These are phyloP conservation scores for Scaptomyza graminum DNA, from an alignment of 1,140 invertebrate species.

Conservation along the genomic window DNA sequence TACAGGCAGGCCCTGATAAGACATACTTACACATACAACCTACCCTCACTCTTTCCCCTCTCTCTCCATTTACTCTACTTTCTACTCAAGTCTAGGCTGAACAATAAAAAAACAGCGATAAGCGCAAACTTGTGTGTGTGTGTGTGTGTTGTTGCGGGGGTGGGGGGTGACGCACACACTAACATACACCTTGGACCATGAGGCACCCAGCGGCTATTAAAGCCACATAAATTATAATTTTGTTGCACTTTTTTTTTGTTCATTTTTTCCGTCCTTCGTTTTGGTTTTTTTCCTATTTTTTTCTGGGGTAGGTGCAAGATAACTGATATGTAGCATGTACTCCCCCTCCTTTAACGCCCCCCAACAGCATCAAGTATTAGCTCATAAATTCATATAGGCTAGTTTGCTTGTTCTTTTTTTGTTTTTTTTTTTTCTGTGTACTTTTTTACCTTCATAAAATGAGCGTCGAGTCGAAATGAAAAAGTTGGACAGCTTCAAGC, in stretches of 20 bases:
- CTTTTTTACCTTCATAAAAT: conserved; percentile 40
- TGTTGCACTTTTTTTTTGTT: conserved; percentile 66
- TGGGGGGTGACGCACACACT: neutral
- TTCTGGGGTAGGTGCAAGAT: neutral
- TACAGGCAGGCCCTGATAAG: conserved; percentile 73
- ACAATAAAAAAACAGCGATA: conserved; percentile 52
- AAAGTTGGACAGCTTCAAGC: conserved; percentile 54
- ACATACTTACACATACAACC: conserved; percentile 48
- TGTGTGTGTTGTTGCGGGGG: conserved; percentile 2
- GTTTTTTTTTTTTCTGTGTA: neutral
- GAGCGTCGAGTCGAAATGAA: conserved; percentile 15
- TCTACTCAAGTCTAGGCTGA: conserved; percentile 1
- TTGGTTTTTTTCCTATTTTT: neutral
- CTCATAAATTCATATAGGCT: conserved; percentile 79
- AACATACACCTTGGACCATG: conserved; percentile 27
- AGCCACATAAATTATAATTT: conserved; percentile 83
- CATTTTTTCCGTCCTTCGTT: neutral
- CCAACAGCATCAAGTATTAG: conserved; percentile 16
- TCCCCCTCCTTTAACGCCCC: conserved; percentile 21
- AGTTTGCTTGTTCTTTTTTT: conserved; percentile 50
- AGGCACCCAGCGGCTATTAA: conserved; percentile 72
- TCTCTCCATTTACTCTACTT: conserved; percentile 5
- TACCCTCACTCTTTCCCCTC: conserved; percentile 18
- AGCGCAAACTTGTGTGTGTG: conserved; percentile 30
- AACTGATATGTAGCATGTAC: neutral